Evolutionary conservation across 2,113 vertebrate species (phyloP), one percentile per base, ranked within the genome.

Genomic region (Campylorhamphus procurvoides): DNA sequence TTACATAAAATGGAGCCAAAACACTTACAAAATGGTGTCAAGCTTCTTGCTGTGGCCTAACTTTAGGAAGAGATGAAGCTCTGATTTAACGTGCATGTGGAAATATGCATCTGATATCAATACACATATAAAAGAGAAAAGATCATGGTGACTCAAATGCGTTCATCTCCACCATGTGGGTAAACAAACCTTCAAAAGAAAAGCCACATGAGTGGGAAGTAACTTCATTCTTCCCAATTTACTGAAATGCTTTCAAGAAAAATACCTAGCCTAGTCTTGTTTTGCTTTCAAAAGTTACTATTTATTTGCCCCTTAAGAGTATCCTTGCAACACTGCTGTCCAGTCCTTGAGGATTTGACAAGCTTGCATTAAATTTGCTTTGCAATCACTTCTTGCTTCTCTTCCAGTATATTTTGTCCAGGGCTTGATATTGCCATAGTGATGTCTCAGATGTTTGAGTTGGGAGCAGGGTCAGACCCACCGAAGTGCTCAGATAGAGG

Each of bases 261-360:
- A 55, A 62, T 58, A 42, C 3, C 3, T 66, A 33, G 8, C 42
- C 55, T 75, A 37, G 15, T 17, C 22, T 76, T 23, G 40, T 69
- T 94, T 83, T 93, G 74, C n/a, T 83, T 87, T 96, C 78, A 85
- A 53, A 96, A 89, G 28, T 87, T 72, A 29, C 27, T 85, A 19
- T 66, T 53, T 86, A 35, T 63, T 91, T 93, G 37, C 19, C 19
- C 35, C 53, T 91, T 86, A 73, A 80, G 12, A 82, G 10, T 64
- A 56, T 72, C 44, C 49, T 89, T 52, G 84, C 29, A 62, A 93
- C 64, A 83, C 42, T 81, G 22, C 64, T 90, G n/a, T 92, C 69
- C 63, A 79, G n/a, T 59, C 40, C 33, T 25, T 90, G 59, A 63
- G 39, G 37, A 76, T 52, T 72, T 84, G 78, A 87, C 60, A 47